These are phyloP conservation scores for Melipona bicolor DNA, from an alignment of 2,888 invertebrate species.

Conservation along the genomic window DNA sequence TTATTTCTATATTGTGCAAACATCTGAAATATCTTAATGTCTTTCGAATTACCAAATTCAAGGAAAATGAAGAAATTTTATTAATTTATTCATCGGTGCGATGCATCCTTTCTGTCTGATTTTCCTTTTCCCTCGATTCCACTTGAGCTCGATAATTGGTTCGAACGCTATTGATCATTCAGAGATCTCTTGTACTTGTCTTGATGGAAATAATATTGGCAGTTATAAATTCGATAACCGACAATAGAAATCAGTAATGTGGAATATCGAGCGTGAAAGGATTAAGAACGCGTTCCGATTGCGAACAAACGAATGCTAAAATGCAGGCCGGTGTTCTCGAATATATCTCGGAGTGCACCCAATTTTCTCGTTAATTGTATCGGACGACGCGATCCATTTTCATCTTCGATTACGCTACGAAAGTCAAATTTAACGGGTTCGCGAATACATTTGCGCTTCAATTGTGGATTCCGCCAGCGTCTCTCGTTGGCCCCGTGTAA, in stretches of 20 bases:
- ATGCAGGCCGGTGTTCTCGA: not conserved
- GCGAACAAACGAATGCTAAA: not conserved
- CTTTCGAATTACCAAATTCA: too few relatives aligned
- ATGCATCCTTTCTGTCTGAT: too few relatives aligned
- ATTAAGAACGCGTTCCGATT: not conserved
- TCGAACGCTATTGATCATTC: too few relatives aligned
- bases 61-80: too few relatives aligned
- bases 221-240: not conserved
- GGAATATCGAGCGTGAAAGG: not conserved
- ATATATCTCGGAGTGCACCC: not conserved
- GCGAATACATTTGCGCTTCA: conserved; percentile 14
- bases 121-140: too few relatives aligned
- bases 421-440: conserved; percentile 24
- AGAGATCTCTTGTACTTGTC: too few relatives aligned
- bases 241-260: not conserved
- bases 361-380: conserved; percentile 28
- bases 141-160: too few relatives aligned
- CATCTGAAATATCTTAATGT: too few relatives aligned
- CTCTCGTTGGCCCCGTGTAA: not conserved
- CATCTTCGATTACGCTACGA: conserved; percentile 26
- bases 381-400: conserved; percentile 25
- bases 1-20: too few relatives aligned
- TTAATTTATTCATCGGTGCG: too few relatives aligned
- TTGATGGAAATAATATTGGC: too few relatives aligned
- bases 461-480: conserved; percentile 3